phyloP scores from a whole-genome alignment of 1,140 invertebrate genomes.

The silkworm (Bombyx mori) region ASM3026992v2 NC_085126.1:12476501-12477000 shows the following conservation, averaged over 20 bases:
- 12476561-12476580: conserved; percentile 76
- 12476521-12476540: conserved; percentile 84
- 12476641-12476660: too few species aligned
- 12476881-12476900: conserved; percentile 70
- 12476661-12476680: conserved; percentile 46
- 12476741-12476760: conserved; percentile 76
- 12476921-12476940: too few species aligned
- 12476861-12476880: conserved; percentile 79
- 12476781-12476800: conserved; percentile 74
- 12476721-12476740: conserved; percentile 76
- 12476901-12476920: too few species aligned
- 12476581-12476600: conserved; percentile 76
- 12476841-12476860: conserved; percentile 79
- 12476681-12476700: conserved; percentile 40
- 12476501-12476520: conserved; percentile 73
- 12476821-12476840: conserved; percentile 83
- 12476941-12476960: conserved; percentile 70
- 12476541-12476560: conserved; percentile 81
- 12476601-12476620: too few species aligned
- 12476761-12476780: conserved; percentile 73
- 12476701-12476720: conserved; percentile 38
- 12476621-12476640: too few species aligned
- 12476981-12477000: conserved; percentile 73
- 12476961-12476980: conserved; percentile 77
- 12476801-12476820: conserved; percentile 71